A percentile compares a stretch with the other conserved stretches of the same genome.
These are phyloP conservation scores for Petrocephalus schoutedeni DNA, from an alignment of 2,797 vertebrate genomes.

Conservation along the genomic window DNA sequence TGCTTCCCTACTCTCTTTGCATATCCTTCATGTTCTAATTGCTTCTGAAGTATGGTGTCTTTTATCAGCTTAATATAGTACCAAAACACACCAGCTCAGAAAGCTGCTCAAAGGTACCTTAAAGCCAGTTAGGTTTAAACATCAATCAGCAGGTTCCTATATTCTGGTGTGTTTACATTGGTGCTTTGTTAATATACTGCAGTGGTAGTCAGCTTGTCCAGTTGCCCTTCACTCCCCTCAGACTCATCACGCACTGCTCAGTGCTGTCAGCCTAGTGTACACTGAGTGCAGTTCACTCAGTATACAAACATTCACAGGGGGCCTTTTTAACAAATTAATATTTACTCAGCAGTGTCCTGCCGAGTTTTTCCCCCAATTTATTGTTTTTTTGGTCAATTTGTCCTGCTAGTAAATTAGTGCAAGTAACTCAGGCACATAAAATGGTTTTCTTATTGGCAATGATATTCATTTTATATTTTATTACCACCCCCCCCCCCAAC, in stretches of 20 bases:
- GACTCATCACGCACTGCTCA: neutral
- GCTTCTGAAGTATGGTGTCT: neutral
- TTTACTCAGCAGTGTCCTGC: neutral
- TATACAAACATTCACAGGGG: neutral
- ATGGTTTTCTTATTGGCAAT: slow-evolving; percentile 4
- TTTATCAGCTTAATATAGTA: neutral
- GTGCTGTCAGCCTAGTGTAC: neutral
- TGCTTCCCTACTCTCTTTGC: neutral
- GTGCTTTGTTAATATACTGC: neutral
- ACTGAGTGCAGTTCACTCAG: neutral
- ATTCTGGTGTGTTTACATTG: neutral
- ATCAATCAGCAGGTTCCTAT: neutral
- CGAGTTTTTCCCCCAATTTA: neutral
- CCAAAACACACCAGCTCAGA: neutral
- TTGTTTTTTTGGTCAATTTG: slow-evolving; percentile 4
- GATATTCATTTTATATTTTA: slow-evolving; percentile 2
- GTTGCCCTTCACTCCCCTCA: neutral
- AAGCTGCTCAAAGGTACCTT: neutral
- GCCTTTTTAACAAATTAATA: neutral
- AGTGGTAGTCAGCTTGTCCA: neutral
- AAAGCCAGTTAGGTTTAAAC: slow-evolving; percentile 1
- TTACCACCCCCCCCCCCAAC: neutral
- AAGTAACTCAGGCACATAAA: neutral
- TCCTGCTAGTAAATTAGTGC: neutral
- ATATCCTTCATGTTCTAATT: slow-evolving; percentile 9